phyloP scores from a whole-genome alignment of 2,888 invertebrate genomes.

The Pterostichus niger region DNA sequence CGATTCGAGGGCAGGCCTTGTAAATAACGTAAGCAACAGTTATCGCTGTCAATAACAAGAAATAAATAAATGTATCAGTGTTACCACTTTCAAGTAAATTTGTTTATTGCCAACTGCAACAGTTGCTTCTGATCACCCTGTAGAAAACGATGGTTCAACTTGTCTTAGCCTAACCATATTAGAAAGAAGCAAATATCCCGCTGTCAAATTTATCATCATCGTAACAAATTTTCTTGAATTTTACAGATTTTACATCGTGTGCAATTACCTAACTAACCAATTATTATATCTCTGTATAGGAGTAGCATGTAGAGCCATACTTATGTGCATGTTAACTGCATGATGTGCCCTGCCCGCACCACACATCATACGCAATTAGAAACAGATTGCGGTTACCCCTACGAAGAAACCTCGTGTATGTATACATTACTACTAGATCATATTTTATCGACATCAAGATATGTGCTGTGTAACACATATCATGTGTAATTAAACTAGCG shows the following conservation, averaged over 20 bases:
- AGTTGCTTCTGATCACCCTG: too few species aligned
- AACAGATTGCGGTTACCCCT: constrained; percentile 33
- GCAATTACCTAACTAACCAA: constrained; percentile 26
- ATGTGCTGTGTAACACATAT: constrained; percentile 38
- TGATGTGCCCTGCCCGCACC: background rate
- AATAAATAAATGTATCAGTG: too few species aligned
- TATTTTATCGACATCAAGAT: constrained; percentile 37
- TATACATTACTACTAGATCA: constrained; percentile 41
- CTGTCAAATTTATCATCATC: constrained; percentile 23
- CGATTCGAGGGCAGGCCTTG: too few species aligned
- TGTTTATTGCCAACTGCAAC: too few species aligned
- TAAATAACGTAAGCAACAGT: too few species aligned
- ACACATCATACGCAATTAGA: constrained; percentile 38
- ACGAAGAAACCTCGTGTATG: constrained; percentile 37
- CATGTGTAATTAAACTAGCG: constrained; percentile 28
- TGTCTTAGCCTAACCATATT: background rate
- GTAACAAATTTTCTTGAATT: background rate
- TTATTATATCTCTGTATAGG: constrained; percentile 16
- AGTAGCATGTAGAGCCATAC: background rate
- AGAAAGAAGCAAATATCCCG: constrained; percentile 10
- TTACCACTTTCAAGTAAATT: too few species aligned
- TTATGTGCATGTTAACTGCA: constrained; percentile 2
- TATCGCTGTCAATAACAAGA: too few species aligned
- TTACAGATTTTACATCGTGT: constrained; percentile 22
- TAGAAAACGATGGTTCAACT: too few species aligned